Evolutionary conservation across 30 jellyfish, hydroid and myxozoan species (phyloP), one percentile per base, ranked within the genome.

Genomic region (Catostylus mosaicus): DNA sequence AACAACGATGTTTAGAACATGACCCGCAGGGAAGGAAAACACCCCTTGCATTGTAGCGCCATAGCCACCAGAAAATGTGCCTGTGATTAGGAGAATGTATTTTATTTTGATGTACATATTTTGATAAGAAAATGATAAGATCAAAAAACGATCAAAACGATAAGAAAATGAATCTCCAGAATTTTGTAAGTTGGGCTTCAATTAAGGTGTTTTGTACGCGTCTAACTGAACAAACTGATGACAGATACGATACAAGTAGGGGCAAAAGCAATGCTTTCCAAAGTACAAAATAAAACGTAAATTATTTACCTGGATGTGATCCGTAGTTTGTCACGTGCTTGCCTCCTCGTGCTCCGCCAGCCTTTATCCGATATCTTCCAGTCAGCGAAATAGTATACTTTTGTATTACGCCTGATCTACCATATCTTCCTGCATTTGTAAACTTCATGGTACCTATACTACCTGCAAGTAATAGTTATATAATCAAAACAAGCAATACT

Each of bases 321-420:
- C 90, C 90, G 46, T 80, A 80, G 66, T 50, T 65, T 16, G 90
- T 80, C 11, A 67, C 65, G 29, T 80, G 90, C 18, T 30, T 62
- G 31, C 90, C 90, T 9, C 90, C 90, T 35, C 67, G 52, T 14
- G 90, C 90, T 0, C 90, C 90, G 1, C 73, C 90, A 4, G 78
- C 90, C 30, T 66, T 57, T 54, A 80, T 80, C 8, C 75, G 82
- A 34, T 80, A 80, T 0, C 18, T 2, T 29, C 84, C 84, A 3
- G 84, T 31, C 0, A 4, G 27, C 20, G 77, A 50, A 14, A 80
- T 57, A n/a, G 78, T 48, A 68, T 65, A 67, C 14, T 51, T 26
- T 19, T 46, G 69, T 19, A 80, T 69, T 51, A 29, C 80, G 30
- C 90, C 90, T 0, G 2, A 0, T 16, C 84, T 29, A 5, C 90